phyloP scores from a whole-genome alignment of 92 coral and sea anemone genomes.

The Scolanthus callimorphus region DNA sequence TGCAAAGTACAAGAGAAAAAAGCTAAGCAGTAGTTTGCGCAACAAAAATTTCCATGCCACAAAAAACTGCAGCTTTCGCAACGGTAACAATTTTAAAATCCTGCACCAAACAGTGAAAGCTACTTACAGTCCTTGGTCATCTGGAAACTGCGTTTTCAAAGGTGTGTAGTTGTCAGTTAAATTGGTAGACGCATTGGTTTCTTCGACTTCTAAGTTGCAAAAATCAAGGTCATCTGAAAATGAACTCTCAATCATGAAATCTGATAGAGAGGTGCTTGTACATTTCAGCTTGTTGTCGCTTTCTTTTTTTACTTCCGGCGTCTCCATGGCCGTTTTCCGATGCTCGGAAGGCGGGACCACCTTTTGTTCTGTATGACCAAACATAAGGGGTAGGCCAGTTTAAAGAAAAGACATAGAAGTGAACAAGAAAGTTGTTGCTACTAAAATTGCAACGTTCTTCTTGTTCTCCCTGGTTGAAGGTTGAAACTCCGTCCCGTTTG shows the following conservation, averaged over 20 bases:
- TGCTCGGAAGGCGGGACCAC: too few relatives aligned
- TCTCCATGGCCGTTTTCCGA: not conserved
- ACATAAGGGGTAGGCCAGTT: too few relatives aligned
- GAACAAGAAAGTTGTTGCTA: too few relatives aligned
- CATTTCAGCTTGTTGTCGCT: not conserved
- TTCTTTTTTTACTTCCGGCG: not conserved
- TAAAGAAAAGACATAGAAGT: not conserved
- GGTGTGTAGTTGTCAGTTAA: not conserved
- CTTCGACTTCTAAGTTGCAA: not conserved
- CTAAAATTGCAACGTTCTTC: too few relatives aligned
- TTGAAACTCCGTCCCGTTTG: too few relatives aligned
- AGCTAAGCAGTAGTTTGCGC: too few relatives aligned
- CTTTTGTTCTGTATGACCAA: too few relatives aligned
- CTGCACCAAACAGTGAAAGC: slow-evolving; percentile 6
- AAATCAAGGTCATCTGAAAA: not conserved
- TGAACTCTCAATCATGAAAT: not conserved
- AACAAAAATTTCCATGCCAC: too few relatives aligned
- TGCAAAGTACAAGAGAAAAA: too few relatives aligned
- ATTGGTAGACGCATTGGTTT: not conserved
- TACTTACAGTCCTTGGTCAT: not conserved
- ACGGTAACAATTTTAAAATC: too few relatives aligned
- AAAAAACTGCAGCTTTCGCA: too few relatives aligned
- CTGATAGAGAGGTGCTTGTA: not conserved
- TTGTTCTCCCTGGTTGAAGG: too few relatives aligned
- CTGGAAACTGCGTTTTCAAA: not conserved